Evolutionary conservation across 2,888 invertebrate genomes (phyloP).

Genomic region (Drosophila hawaiiensis): DNA sequence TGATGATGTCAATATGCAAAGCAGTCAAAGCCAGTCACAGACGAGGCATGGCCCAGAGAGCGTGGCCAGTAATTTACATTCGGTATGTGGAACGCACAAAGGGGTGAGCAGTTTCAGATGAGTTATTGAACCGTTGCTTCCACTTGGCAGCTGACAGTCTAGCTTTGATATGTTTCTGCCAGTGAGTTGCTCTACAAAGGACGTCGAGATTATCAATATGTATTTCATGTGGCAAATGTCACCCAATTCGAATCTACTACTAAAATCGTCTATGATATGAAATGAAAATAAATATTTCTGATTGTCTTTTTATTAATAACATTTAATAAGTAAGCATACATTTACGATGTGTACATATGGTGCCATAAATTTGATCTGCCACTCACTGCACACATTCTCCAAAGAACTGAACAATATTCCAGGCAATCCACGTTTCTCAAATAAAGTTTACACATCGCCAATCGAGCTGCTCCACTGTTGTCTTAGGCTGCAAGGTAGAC

Average conservation of each 20-base stretch:
- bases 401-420: neutral
- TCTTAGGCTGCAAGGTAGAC: neutral
- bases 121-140: slow-evolving; percentile 60
- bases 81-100: slow-evolving; percentile 33
- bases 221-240: neutral
- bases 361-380: neutral
- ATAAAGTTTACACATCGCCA: neutral
- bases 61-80: slow-evolving; percentile 45
- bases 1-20: slow-evolving; percentile 80
- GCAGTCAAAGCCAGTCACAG: slow-evolving; percentile 45
- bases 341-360: neutral
- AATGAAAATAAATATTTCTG: neutral
- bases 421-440: neutral
- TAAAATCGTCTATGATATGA: neutral
- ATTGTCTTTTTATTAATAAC: neutral
- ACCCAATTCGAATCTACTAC: slow-evolving; percentile 4
- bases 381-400: neutral
- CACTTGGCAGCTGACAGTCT: slow-evolving; percentile 49
- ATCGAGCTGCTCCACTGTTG: neutral
- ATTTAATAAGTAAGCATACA: neutral
- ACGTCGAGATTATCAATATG: slow-evolving; percentile 16
- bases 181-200: neutral
- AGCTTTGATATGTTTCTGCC: slow-evolving; percentile 45
- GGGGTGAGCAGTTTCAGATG: slow-evolving; percentile 47
- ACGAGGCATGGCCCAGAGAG: slow-evolving; percentile 33